Evolutionary conservation across 2,113 vertebrate species (phyloP), one percentile per base, ranked within the genome.

Genomic region (Tachysurus vachellii): DNA sequence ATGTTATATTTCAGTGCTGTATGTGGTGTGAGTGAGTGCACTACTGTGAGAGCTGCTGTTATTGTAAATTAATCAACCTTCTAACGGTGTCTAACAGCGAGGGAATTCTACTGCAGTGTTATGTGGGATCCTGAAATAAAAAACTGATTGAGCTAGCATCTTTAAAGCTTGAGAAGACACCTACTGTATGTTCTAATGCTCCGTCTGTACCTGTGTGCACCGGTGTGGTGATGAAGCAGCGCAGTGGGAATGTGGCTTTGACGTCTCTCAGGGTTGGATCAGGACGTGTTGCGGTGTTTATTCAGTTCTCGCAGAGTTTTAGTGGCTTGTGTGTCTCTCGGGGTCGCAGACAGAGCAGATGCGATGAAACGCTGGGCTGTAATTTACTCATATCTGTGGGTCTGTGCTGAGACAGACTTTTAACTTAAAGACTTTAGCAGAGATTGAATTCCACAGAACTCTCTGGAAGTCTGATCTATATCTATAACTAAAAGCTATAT

Each of bases 361-460:
- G 44, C 70, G 59, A 70, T 76, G 86, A 83, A 79, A 79, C 50
- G 2, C 57, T 64, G 71, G 50, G 56, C 87, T 89, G 85, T 91
- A 89, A 88, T 91, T 91, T 85, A 64, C 61, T 89, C 83, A 81
- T 70, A 86, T 83, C 82, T 91, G 90, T 57, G 85, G 71, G 21
- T 83, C 81, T 47, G 73, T 57, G 76, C 80, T 80, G 75, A 76
- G 73, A 56, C 75, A 68, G 81, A 17, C 61, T 70, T 64, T 56
- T 59, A 88, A 77, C 76, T 85, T 88, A 59, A 89, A 83, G 79
- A 89, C 90, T 89, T 91, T 80, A 88, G 88, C 86, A 87, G 86
- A 90, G 81, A 62, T 28, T 50, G 62, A 68, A 75, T 83, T 62
- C 83, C 89, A 73, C 83, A 50, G 62, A 79, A 44, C 75, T 42